Conservation (phyloP, 1,140 invertebrate genomes). For the Anastrepha obliqua region DNA sequence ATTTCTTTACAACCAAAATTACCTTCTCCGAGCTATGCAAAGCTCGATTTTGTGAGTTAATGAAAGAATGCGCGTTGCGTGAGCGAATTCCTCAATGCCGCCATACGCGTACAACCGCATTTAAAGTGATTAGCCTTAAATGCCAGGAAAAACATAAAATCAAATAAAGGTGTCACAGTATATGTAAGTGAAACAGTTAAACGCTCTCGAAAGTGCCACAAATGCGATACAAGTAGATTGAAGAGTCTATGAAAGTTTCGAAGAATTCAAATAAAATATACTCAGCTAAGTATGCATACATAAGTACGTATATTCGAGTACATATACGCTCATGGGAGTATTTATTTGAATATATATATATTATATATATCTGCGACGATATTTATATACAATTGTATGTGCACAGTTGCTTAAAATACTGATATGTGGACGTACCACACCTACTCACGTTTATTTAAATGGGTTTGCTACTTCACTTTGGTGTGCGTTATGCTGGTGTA, state of each 20-base stretch:
- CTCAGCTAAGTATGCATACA: background rate
- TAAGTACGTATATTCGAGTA: too few species aligned
- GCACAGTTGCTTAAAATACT: too few species aligned
- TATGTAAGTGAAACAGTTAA: background rate
- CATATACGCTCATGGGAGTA: too few species aligned
- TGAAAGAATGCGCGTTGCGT: background rate
- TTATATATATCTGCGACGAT: too few species aligned
- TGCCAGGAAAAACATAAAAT: background rate
- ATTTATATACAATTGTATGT: too few species aligned
- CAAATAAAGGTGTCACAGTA: slow-evolving; percentile 1
- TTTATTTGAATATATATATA: too few species aligned
- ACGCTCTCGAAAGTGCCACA: background rate
- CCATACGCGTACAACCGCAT: background rate
- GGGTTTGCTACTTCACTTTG: background rate
- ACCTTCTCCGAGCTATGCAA: background rate
- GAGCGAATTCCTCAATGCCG: background rate
- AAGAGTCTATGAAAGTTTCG: background rate
- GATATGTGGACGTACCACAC: too few species aligned
- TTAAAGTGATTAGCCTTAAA: background rate
- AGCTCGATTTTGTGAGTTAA: background rate
- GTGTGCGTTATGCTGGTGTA: background rate
- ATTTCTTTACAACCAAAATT: too few species aligned
- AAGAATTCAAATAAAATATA: background rate
- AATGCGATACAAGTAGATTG: background rate
- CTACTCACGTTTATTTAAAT: too few species aligned